These are phyloP conservation scores for Oncorhynchus tshawytscha DNA, from an alignment of 2,113 vertebrate genomes.

Conservation along the genomic window DNA sequence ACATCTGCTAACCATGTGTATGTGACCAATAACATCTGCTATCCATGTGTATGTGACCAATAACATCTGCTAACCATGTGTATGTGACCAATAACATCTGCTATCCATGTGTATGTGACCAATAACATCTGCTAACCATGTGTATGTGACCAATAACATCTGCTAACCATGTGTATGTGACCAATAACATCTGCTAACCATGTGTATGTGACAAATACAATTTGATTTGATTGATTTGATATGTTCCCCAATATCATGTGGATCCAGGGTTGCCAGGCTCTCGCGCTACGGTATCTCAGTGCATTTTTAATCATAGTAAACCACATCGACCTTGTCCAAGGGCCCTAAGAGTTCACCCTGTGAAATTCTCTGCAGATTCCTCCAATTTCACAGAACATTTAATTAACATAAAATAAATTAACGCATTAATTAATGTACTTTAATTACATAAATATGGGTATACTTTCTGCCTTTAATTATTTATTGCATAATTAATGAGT, in stretches of 20 bases:
- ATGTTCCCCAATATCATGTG: not conserved
- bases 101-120: too few relatives aligned
- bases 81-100: too few relatives aligned
- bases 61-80: too few relatives aligned
- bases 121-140: too few relatives aligned
- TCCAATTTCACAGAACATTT: conserved; percentile 68
- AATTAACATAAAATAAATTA: conserved; percentile 82
- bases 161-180: too few relatives aligned
- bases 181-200: too few relatives aligned
- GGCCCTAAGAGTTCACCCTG: conserved; percentile 30
- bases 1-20: too few relatives aligned
- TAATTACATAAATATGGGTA: conserved; percentile 74
- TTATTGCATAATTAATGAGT: conserved; percentile 76
- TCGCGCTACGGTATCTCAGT: not conserved
- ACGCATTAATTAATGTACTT: conserved; percentile 76
- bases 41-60: too few relatives aligned
- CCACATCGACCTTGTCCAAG: conserved; percentile 52
- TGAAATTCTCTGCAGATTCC: conserved; percentile 58
- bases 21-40: too few relatives aligned
- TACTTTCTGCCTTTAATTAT: conserved; percentile 73
- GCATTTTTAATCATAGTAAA: conserved; percentile 24
- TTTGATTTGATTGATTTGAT: not conserved
- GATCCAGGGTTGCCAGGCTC: not conserved
- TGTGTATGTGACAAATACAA: too few relatives aligned
- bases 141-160: too few relatives aligned